These are phyloP conservation scores for Drosophila phalerata DNA, from an alignment of 2,888 invertebrate species.

Conservation along the genomic window DNA sequence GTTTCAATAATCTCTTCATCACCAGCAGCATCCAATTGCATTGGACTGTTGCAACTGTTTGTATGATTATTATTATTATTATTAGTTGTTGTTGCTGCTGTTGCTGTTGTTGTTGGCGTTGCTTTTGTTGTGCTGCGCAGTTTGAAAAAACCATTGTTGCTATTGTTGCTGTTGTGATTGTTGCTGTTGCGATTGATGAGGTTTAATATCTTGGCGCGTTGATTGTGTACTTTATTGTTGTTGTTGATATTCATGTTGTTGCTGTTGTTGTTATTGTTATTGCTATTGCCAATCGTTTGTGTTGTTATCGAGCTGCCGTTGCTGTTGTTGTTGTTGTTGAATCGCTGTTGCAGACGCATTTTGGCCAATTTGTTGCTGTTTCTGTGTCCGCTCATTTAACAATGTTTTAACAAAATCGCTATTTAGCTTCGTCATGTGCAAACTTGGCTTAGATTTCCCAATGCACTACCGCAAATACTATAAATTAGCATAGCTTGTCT, in stretches of 20 bases:
- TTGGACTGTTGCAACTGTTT: slow-evolving; percentile 20
- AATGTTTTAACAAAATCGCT: slow-evolving; percentile 20
- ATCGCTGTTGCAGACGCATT: slow-evolving; percentile 74
- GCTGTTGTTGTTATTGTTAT: slow-evolving; percentile 30
- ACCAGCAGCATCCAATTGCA: slow-evolving; percentile 48
- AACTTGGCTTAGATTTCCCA: slow-evolving; percentile 35
- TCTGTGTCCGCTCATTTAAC: slow-evolving; percentile 34
- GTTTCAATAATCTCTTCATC: slow-evolving; percentile 51
- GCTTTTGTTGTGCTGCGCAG: slow-evolving; percentile 43
- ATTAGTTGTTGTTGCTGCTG: slow-evolving; percentile 15
- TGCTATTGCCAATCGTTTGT: slow-evolving; percentile 39
- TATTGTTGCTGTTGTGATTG: slow-evolving; percentile 37
- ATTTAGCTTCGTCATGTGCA: slow-evolving; percentile 24
- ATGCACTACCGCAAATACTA: slow-evolving; percentile 8
- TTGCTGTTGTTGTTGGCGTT: slow-evolving; percentile 22
- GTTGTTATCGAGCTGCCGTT: slow-evolving; percentile 36
- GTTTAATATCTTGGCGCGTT: slow-evolving; percentile 47
- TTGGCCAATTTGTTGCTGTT: slow-evolving; percentile 45
- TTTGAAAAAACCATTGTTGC: slow-evolving; percentile 38
- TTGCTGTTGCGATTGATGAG: slow-evolving; percentile 46
- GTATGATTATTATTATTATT: slow-evolving; percentile 3
- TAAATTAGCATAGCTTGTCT: slow-evolving; percentile 64
- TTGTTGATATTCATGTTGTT: slow-evolving; percentile 34
- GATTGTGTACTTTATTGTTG: slow-evolving; percentile 36
- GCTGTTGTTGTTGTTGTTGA: slow-evolving; percentile 40